Base-by-base conservation (phyloP, 2,797 vertebrate species). In the Typhlichthys subterraneus region DNA sequence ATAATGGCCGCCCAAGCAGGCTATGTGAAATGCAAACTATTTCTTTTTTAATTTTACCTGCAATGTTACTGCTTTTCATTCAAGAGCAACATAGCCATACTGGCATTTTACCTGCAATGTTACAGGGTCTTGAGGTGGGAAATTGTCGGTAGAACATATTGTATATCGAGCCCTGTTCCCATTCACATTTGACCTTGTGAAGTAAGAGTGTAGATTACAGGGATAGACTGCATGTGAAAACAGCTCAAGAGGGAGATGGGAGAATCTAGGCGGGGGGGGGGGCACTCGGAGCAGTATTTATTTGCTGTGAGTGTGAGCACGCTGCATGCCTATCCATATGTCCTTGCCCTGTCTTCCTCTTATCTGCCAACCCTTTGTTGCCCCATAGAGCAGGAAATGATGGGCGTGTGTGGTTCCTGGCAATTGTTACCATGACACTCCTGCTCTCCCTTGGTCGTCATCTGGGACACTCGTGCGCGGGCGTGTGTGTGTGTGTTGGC, bases 391-490 rank as follows among this genome's bases (percentile, higher is more conserved):
- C 52, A 77, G 76, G 70, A 85, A 78, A 65, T 14, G 5, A 62
- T 51, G 52, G 49, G 61, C 42, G 42, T 49, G 47, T 72, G 59
- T 72, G 59, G 57, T 72, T 80, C 69, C 33, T 69, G 65, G 61
- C 76, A 75, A 65, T 74, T 48, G 74, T 90, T 85, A 54, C 76
- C 69, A 77, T 85, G 76, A 74, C 75, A 74, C 52, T 73, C 45
- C 65, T 38, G 53, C 63, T 61, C 70, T 33, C 47, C 45, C 67
- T 42, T 23, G 6, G 48, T 73, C 57, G 61, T 69, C 63, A 50
- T 49, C 63, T 66, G 61, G 23, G 69, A 79, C 73, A 45, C 59
- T 53, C 23, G 23, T 29, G 23, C 3, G 23, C 23, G 23, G 4
- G 60, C 52, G n/a, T 19, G 29, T 8, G 1, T 12, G 1, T 12